Conservation (phyloP, 2,888 invertebrate genomes). For the Fissipunctia ypsillon region DNA sequence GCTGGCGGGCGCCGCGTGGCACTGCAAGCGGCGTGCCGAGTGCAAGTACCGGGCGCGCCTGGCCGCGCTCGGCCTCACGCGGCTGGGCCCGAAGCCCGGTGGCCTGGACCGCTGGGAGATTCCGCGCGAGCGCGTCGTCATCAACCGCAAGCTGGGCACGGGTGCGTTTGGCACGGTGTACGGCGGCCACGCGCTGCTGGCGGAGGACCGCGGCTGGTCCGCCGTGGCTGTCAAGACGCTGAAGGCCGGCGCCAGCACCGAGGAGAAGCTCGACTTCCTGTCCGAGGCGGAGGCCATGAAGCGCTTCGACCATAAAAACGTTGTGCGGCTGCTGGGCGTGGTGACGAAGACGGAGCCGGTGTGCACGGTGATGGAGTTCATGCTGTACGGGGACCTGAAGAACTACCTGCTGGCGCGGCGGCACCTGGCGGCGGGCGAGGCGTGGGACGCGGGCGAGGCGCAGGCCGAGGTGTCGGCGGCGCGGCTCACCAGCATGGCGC, state of each 20-base stretch:
- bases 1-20: slow-evolving; percentile 75
- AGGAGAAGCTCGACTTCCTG: slow-evolving; percentile 97
- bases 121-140: slow-evolving; percentile 95
- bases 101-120: slow-evolving; percentile 96
- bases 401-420: slow-evolving; percentile 96
- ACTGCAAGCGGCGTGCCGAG: slow-evolving; percentile 80
- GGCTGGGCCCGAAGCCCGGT: slow-evolving; percentile 75
- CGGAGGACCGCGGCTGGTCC: slow-evolving; percentile 92
- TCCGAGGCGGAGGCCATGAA: slow-evolving; percentile 99
- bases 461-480: slow-evolving; percentile 94
- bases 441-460: slow-evolving; percentile 93
- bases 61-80: slow-evolving; percentile 79
- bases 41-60: slow-evolving; percentile 79
- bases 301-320: slow-evolving; percentile 96
- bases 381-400: slow-evolving; percentile 98
- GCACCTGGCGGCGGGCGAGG: slow-evolving; percentile 95
- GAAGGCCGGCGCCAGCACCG: slow-evolving; percentile 95
- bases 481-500: slow-evolving; percentile 96
- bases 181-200: slow-evolving; percentile 95
- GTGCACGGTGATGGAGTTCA: slow-evolving; percentile 98
- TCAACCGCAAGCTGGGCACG: slow-evolving; percentile 96
- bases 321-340: slow-evolving; percentile 95
- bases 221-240: slow-evolving; percentile 97
- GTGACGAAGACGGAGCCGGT: slow-evolving; percentile 96
- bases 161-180: slow-evolving; percentile 98